Conservation (phyloP, 2,113 vertebrate genomes). For the Hylia prasina region DNA sequence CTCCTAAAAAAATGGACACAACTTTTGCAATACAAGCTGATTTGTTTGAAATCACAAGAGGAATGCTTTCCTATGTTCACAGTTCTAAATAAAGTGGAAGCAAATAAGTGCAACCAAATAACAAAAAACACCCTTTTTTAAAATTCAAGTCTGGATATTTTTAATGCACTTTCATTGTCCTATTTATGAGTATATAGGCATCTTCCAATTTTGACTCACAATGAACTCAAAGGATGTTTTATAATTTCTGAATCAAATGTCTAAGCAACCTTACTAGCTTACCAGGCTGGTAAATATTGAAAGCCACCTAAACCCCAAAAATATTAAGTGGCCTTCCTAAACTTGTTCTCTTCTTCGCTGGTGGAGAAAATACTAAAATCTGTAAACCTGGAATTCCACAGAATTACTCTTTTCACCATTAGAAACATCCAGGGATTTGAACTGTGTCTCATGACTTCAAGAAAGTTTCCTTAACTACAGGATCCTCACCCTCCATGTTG, state of each 20-base stretch:
- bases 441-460: background rate
- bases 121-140: background rate
- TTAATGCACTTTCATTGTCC: background rate
- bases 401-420: background rate
- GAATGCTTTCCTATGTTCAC: background rate
- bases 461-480: background rate
- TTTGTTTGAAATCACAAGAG: background rate
- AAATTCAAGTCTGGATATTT: background rate
- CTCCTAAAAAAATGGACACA: background rate
- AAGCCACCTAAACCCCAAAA: accelerated
- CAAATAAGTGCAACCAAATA: background rate
- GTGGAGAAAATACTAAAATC: background rate
- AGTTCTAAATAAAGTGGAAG: background rate
- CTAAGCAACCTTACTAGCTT: background rate
- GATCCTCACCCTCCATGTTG: background rate
- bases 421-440: background rate
- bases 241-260: background rate
- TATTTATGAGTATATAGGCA: background rate
- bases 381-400: background rate
- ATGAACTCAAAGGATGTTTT: background rate
- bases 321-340: background rate
- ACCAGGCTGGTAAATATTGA: background rate
- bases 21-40: background rate
- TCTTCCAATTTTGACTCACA: background rate
- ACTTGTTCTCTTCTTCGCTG: background rate